Evolutionary conservation across 2,888 invertebrate genomes (phyloP).

Genomic region (Caenorhabditis wallacei): DNA sequence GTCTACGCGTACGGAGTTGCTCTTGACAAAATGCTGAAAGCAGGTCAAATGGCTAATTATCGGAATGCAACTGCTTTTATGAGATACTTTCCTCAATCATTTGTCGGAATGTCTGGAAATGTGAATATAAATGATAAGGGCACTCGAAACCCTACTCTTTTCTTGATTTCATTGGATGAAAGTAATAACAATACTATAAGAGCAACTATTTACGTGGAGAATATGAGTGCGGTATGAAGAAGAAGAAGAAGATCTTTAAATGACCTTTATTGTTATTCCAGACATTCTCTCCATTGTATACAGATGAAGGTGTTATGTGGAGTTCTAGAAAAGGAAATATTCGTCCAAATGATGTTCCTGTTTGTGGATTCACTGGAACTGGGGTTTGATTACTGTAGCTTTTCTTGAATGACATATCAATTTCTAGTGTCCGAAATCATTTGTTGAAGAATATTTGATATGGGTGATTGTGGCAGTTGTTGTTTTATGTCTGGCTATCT

Average conservation of each 20-base stretch:
- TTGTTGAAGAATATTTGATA: conserved; percentile 66
- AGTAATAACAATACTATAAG: conserved; percentile 38
- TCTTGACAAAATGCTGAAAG: conserved; percentile 62
- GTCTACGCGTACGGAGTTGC: conserved; percentile 63
- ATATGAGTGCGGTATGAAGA: conserved; percentile 45
- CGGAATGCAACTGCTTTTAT: conserved; percentile 46
- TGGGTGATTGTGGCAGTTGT: conserved; percentile 66
- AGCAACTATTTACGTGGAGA: conserved; percentile 53
- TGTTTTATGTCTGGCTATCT: conserved; percentile 53
- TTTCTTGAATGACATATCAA: background rate
- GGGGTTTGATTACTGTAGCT: conserved; percentile 11
- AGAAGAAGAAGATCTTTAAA: too few relatives aligned
- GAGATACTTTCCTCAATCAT: conserved; percentile 40
- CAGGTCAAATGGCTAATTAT: conserved; percentile 45
- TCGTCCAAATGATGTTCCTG: conserved; percentile 55
- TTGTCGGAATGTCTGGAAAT: conserved; percentile 61
- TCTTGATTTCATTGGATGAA: conserved; percentile 45
- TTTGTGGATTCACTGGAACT: conserved; percentile 70
- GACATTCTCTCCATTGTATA: conserved; percentile 46
- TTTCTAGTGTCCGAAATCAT: conserved; percentile 62
- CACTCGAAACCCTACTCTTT: conserved; percentile 60
- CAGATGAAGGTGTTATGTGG: conserved; percentile 57
- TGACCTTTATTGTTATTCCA: conserved; percentile 1
- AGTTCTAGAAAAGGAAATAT: conserved; percentile 12
- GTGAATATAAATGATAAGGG: conserved; percentile 58